These are phyloP conservation scores for Apodemia duryi DNA, from an alignment of 2,888 invertebrate species.

Conservation along the genomic window DNA sequence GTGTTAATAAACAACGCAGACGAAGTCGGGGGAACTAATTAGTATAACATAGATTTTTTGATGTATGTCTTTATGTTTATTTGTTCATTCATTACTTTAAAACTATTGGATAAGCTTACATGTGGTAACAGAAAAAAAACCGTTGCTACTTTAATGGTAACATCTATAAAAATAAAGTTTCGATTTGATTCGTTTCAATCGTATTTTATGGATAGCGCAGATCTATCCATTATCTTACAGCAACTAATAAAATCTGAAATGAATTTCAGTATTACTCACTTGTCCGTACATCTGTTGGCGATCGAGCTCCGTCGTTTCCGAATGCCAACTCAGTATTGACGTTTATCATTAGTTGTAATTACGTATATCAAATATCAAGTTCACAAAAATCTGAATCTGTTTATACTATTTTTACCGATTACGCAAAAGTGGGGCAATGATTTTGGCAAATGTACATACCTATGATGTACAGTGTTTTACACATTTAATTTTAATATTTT, in stretches of 20 bases:
- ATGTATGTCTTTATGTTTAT: too few species aligned
- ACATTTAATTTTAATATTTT: not conserved
- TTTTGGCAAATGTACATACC: not conserved
- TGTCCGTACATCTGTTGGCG: constrained; percentile 31
- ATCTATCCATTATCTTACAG: constrained; percentile 57
- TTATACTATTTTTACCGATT: constrained; percentile 4
- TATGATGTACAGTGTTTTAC: not conserved
- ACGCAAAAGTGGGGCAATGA: not conserved
- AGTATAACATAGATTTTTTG: too few species aligned
- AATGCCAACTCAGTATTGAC: constrained; percentile 19
- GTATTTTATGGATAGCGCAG: constrained; percentile 56
- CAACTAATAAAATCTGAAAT: constrained; percentile 71
- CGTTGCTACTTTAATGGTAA: too few species aligned
- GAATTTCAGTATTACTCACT: constrained; percentile 50
- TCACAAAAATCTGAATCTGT: not conserved
- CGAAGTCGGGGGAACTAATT: too few species aligned
- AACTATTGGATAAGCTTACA: too few species aligned
- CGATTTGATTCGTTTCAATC: constrained; percentile 66
- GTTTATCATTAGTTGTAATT: constrained; percentile 17
- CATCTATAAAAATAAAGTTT: constrained; percentile 43
- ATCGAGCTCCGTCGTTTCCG: constrained; percentile 24
- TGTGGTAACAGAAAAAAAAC: too few species aligned
- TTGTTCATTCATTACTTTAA: too few species aligned
- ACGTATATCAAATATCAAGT: constrained; percentile 12
- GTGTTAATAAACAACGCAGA: too few species aligned